A percentile compares a stretch with the other conserved stretches of the same genome.
Evolutionary conservation across 1,140 invertebrate genomes (phyloP).

Genomic region (Steinernema khuongi): DNA sequence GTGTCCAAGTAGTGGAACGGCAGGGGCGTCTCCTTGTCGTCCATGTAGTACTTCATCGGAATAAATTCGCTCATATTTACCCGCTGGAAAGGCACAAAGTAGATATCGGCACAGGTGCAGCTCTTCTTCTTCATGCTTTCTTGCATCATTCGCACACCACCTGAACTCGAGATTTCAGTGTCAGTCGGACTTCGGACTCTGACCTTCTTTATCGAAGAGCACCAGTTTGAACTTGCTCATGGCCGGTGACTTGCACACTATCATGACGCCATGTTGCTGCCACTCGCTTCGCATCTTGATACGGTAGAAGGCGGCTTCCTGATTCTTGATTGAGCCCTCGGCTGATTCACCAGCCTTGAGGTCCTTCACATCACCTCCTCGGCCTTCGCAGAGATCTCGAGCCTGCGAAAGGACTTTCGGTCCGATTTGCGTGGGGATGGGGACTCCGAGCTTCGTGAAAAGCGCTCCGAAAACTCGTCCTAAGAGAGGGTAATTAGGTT

Average conservation of each 20-base stretch:
- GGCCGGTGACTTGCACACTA: conserved; percentile 50
- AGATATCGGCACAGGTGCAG: conserved; percentile 51
- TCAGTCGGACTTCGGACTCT: conserved; percentile 13
- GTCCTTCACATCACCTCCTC: conserved; percentile 12
- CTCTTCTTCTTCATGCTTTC: conserved; percentile 55
- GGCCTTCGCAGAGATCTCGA: conserved; percentile 43
- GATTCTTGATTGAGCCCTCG: conserved; percentile 30
- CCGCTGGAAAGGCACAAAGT: conserved; percentile 56
- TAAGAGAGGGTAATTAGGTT: conserved; percentile 28
- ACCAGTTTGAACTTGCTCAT: conserved; percentile 59
- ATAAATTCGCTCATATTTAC: conserved; percentile 52
- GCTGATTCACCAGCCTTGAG: conserved; percentile 40
- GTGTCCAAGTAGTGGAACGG: conserved; percentile 54
- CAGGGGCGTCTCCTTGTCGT: conserved; percentile 49
- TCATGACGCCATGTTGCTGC: conserved; percentile 48
- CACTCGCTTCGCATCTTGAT: conserved; percentile 44
- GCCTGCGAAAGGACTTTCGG: conserved; percentile 54
- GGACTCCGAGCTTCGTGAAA: conserved; percentile 57
- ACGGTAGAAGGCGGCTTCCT: conserved; percentile 55
- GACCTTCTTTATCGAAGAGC: conserved; percentile 56
- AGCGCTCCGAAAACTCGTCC: conserved; percentile 57
- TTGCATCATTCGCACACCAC: conserved; percentile 53
- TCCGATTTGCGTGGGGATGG: conserved; percentile 55
- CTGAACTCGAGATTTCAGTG: conserved; percentile 30
- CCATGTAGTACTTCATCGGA: conserved; percentile 54